Evolutionary conservation across 2,113 vertebrate genomes (phyloP), one percentile per base, ranked within the genome.

Genomic region (Dipodomys merriami): DNA sequence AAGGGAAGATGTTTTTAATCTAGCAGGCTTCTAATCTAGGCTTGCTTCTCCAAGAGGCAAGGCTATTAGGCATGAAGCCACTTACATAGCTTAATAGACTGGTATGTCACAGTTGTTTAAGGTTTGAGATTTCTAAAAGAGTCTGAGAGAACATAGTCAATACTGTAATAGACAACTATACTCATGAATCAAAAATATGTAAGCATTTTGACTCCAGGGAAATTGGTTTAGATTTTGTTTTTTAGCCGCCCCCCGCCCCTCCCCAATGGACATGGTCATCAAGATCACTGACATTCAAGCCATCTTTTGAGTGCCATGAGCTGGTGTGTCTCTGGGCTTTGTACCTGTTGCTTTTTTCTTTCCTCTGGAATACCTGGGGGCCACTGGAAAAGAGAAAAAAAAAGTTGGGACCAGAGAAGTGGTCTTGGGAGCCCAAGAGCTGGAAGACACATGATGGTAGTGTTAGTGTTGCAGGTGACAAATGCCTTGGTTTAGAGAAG

Each of bases 71-170:
- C 65, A 86, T 8, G 46, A 92, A 95, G 86, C 73, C 62, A 6
- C 95, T 97, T 39, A 57, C 15, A 57, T 57, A 90, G 93, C 95
- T 57, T 88, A 94, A 87, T 35, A 92, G 90, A 79, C 84, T 2
- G 25, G 46, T 71, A 67, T 78, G 89, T 94, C 76, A 96, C 91
- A 76, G 9, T 35, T 46, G 8, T 88, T 90, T 73, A 73, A 71
- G 25, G 35, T 44, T 35, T 87, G 27, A 88, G 80, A 76, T 80
- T 93, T 87, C 90, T 57, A 92, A 73, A 76, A 76, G 65, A 90
- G 22, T 49, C 53, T 19, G 10, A 46, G 71, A 95, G 72, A 89
- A 92, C 73, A 73, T 39, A 39, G 60, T 73, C 53, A 65, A 65
- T 11, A 69, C 19, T 83, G 16, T 73, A 87, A 90, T 33, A 69